Conservation (phyloP, 1,140 invertebrate species). For the Helicoverpa armigera region DNA sequence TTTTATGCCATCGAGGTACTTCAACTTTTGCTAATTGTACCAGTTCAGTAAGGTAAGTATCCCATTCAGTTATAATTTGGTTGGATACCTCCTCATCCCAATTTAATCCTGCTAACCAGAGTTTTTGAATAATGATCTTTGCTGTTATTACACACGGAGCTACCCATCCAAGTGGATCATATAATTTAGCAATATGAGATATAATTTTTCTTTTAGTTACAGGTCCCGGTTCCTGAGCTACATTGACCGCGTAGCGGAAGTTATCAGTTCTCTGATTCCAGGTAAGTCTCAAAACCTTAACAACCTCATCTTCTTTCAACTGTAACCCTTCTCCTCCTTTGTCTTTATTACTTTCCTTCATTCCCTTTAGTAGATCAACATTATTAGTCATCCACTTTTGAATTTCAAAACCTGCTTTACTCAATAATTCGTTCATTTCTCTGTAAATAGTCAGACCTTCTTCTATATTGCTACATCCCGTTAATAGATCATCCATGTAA, state of each 20-base stretch:
- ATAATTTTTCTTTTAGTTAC: constrained; percentile 20
- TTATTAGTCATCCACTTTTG: neutral
- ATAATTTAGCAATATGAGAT: constrained; percentile 14
- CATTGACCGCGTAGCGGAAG: neutral
- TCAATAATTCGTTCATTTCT: no score
- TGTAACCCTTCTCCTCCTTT: neutral
- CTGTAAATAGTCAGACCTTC: neutral
- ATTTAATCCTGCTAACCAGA: neutral
- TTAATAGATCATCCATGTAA: neutral
- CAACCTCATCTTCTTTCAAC: neutral
- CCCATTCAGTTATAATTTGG: neutral
- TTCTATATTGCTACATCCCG: neutral
- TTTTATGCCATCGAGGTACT: neutral
- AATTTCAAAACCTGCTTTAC: neutral
- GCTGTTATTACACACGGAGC: constrained; percentile 1
- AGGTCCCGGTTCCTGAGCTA: neutral
- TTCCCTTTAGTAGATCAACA: neutral
- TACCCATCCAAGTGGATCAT: constrained; percentile 21
- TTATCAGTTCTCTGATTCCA: neutral
- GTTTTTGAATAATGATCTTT: constrained; percentile 26
- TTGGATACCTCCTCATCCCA: constrained; percentile 10
- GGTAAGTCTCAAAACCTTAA: neutral
- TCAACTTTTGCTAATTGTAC: neutral
- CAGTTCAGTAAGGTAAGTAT: neutral
- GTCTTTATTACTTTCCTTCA: neutral